Evolutionary conservation across 2,888 invertebrate species (phyloP), one percentile per base, ranked within the genome.

Genomic region (Trichopria drosophilae): DNA sequence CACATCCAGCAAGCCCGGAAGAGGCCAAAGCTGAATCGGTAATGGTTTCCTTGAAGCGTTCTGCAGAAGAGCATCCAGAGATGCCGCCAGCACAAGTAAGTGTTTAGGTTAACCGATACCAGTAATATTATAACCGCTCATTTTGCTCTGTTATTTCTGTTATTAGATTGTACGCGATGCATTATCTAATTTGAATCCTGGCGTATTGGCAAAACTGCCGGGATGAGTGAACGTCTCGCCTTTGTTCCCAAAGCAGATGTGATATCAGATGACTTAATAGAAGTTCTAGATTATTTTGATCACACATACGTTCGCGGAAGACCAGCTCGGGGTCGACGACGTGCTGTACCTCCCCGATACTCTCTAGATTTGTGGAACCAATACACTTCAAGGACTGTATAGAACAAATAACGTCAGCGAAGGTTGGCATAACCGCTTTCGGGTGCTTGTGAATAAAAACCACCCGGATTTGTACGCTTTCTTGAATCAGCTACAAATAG

Each of bases 271-370:
- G 29, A 29, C 29, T 29, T 29, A 15, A 13, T 29, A 15, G 29
- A 29, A 12, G 5, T 39, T 12, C 22, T 39, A 19, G 39, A 39
- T 39, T 39, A 39, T 22, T 39, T 39, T 39, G 20, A 39, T 6
- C 22, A 13, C 20, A 39, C 39, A 12, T 39, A 39, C n/a, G 15
- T 39, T 19, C 20, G 23, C 20, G 39, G 39, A 20, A 19, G 23
- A 39, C 10, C 20, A 6, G 39, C 20, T 13, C 39, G 23, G 5
- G 12, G 31, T 31, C 13, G 13, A 22, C 39, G 39, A 13, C 29
- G 29, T 12, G 12, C 29, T 29, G 29, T 29, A 15, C 29, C 29
- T 13, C 29, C 29, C 29, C 29, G 29, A 12, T 29, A 29, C 15
- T 13, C 29, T 29, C 29, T 15, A 12, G 29, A 29, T 29, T 29